Conservation (phyloP, 2,888 invertebrate genomes). For the Apamea epomidion region DNA sequence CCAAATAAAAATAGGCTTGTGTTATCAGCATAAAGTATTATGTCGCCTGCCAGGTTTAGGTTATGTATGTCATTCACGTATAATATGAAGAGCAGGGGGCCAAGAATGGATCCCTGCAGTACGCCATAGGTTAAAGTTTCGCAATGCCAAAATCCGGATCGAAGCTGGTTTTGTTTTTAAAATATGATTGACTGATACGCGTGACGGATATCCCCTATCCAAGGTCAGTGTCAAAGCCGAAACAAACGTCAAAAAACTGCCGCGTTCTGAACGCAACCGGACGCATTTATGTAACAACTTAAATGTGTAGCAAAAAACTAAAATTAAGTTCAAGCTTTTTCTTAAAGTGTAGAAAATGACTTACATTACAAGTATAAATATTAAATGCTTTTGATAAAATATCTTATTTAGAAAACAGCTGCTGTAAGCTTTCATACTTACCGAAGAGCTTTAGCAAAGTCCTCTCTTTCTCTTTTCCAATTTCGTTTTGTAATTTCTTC, state of each 20-base stretch:
- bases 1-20: too few species aligned
- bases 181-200: conserved; percentile 44
- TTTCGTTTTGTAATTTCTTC: background rate
- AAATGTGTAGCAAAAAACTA: background rate
- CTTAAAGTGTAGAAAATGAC: background rate
- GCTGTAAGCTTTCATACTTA: background rate
- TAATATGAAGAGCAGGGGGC: too few species aligned
- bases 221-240: conserved; percentile 67
- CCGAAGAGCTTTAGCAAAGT: background rate
- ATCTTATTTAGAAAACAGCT: background rate
- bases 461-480: background rate
- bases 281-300: conserved; percentile 45
- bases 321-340: conserved; percentile 10
- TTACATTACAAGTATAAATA: conserved; percentile 3
- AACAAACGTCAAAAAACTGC: conserved; percentile 49
- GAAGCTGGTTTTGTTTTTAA: conserved; percentile 50
- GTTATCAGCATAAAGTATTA: too few species aligned
- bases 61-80: too few species aligned
- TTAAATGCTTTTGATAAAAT: conserved; percentile 13
- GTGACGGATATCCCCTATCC: conserved; percentile 65
- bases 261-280: conserved; percentile 52
- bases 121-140: too few species aligned
- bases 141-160: too few species aligned
- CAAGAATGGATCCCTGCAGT: too few species aligned
- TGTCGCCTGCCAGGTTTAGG: too few species aligned